Evolutionary conservation across 2,888 invertebrate genomes (phyloP).

Genomic region (Panopea generosa): DNA sequence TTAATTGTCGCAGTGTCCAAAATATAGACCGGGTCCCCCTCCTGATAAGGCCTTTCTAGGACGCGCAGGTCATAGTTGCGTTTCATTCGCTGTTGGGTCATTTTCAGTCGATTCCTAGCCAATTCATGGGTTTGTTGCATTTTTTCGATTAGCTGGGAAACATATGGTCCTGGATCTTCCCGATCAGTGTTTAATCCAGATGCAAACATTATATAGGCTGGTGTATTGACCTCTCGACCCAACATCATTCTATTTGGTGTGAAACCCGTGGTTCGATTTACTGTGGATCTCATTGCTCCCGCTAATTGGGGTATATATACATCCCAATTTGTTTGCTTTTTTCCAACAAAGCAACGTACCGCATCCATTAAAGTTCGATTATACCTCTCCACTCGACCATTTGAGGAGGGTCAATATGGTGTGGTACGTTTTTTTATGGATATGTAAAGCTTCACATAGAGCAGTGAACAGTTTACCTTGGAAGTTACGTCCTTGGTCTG

Average conservation of each 20-base stretch:
- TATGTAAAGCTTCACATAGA: conserved; percentile 35
- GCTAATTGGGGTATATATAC: conserved; percentile 25
- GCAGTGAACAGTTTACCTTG: conserved; percentile 44
- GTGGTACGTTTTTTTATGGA: conserved; percentile 48
- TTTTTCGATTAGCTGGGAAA: background rate
- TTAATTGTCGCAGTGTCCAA: conserved; percentile 31
- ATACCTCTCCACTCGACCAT: conserved; percentile 43
- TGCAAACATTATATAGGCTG: conserved; percentile 32
- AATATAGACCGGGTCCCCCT: conserved; percentile 45
- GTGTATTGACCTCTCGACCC: conserved; percentile 40
- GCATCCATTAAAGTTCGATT: conserved; percentile 44
- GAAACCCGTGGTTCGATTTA: conserved; percentile 46
- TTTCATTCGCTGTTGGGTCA: conserved; percentile 23
- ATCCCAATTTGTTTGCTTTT: conserved; percentile 39
- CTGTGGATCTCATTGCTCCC: conserved; percentile 22
- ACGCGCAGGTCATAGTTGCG: too few relatives aligned
- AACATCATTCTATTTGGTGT: conserved; percentile 47
- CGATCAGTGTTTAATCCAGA: background rate
- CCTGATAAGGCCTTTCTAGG: conserved; percentile 38
- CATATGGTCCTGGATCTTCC: conserved; percentile 19
- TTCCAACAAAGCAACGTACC: conserved; percentile 32
- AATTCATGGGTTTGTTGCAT: conserved; percentile 35
- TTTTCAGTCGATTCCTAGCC: conserved; percentile 33
- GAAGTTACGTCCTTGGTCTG: conserved; percentile 46
- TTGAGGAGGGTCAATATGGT: conserved; percentile 48